These are phyloP conservation scores for Polymixis lichenea DNA, from an alignment of 2,888 invertebrate species.

Conservation along the genomic window DNA sequence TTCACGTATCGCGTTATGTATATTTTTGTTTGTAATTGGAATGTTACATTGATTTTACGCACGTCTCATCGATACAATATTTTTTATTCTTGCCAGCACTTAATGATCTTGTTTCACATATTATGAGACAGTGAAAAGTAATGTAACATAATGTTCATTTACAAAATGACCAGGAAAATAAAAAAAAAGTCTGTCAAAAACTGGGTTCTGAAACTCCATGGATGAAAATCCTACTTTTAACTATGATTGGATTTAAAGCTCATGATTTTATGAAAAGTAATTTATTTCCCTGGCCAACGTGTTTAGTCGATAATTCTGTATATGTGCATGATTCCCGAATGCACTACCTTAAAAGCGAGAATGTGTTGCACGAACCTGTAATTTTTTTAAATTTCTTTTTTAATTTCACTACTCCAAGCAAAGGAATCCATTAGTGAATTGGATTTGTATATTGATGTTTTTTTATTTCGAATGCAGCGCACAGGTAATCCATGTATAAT, in stretches of 20 bases:
- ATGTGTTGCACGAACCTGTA: conserved; percentile 87
- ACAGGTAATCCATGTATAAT: conserved; percentile 62
- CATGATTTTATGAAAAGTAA: conserved; percentile 7
- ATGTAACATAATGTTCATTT: conserved; percentile 47
- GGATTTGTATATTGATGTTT: conserved; percentile 79
- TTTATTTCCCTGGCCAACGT: conserved; percentile 72
- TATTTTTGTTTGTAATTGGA: conserved; percentile 64
- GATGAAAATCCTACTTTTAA: neutral
- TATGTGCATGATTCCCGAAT: conserved; percentile 89
- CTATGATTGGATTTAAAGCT: neutral
- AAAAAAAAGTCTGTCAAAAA: neutral
- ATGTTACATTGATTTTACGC: conserved; percentile 58
- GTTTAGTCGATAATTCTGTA: conserved; percentile 75
- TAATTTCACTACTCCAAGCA: conserved; percentile 79
- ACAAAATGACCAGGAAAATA: conserved; percentile 60
- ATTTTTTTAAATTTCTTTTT: conserved; percentile 78
- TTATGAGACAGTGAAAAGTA: conserved; percentile 8
- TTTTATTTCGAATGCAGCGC: conserved; percentile 67
- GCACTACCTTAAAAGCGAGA: conserved; percentile 87
- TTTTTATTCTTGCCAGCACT: neutral
- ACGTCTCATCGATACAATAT: neutral
- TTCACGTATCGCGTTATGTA: conserved; percentile 67
- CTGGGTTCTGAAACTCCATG: neutral
- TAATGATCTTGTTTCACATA: neutral
- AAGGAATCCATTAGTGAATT: conserved; percentile 87